These are phyloP conservation scores for Nemotelus pantherinus DNA, from an alignment of 2,888 invertebrate genomes.

Conservation along the genomic window DNA sequence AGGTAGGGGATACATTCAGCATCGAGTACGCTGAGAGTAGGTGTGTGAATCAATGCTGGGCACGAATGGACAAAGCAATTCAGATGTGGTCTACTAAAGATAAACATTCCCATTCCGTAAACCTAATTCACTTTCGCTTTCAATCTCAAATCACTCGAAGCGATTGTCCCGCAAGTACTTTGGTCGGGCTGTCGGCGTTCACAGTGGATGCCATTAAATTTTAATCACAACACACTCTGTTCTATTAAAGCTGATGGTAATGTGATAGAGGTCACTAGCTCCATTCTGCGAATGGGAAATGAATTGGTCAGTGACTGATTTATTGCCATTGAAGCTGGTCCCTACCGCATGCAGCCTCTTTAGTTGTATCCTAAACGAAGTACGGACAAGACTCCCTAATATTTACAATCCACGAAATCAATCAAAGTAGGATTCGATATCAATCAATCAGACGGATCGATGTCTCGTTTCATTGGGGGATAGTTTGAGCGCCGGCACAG, in stretches of 20 bases:
- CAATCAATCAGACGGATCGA: too few species aligned
- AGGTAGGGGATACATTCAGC: neutral
- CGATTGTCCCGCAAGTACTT: constrained; percentile 42
- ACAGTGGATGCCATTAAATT: constrained; percentile 38
- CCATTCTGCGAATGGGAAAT: neutral
- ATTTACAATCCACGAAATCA: too few species aligned
- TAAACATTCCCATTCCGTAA: constrained; percentile 31
- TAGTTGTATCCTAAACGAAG: too few species aligned
- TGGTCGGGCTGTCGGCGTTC: constrained; percentile 17
- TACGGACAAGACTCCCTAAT: too few species aligned
- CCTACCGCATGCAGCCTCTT: too few species aligned
- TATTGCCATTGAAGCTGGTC: neutral
- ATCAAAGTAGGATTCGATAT: too few species aligned
- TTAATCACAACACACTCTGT: constrained; percentile 37
- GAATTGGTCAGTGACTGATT: neutral
- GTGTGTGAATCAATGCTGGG: neutral
- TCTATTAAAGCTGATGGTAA: constrained; percentile 18
- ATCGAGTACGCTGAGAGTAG: constrained; percentile 8
- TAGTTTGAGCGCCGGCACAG: too few species aligned
- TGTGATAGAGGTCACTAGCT: neutral
- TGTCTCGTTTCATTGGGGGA: too few species aligned
- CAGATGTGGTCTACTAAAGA: constrained; percentile 12
- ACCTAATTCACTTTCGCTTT: constrained; percentile 50
- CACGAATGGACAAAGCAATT: constrained; percentile 1
- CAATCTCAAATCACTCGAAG: constrained; percentile 51